Evolutionary conservation across 37 sponge, comb jelly and placozoan genomes (phyloP).

Genomic region (Aphrocallistes beatrix): DNA sequence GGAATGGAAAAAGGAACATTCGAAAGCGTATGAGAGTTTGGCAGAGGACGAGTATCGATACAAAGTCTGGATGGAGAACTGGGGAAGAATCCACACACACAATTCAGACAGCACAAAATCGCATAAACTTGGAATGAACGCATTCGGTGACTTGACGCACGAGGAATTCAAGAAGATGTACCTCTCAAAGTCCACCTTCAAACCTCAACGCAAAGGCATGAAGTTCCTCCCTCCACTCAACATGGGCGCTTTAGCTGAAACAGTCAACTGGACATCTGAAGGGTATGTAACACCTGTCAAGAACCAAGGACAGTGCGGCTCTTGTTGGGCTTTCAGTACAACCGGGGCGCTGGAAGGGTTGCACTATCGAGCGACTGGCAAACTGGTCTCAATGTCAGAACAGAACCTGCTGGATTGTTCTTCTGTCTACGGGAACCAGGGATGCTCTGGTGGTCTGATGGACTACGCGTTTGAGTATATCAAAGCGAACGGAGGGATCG

Average conservation of each 20-base stretch:
- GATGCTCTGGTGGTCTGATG: conserved; percentile 75
- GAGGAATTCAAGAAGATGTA: neutral
- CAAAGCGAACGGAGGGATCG: conserved; percentile 50
- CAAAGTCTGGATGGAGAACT: neutral
- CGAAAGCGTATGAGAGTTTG: neutral
- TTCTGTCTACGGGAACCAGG: conserved; percentile 60
- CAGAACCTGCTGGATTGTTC: conserved; percentile 94
- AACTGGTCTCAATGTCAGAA: conserved; percentile 53
- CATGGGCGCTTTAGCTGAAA: neutral
- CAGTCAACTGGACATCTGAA: conserved; percentile 25
- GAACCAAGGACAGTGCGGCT: conserved; percentile 80
- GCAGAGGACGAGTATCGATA: neutral
- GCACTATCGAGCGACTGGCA: conserved; percentile 32
- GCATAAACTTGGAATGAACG: conserved; percentile 4
- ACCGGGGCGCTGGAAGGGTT: conserved; percentile 66
- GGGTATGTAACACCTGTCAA: conserved; percentile 44
- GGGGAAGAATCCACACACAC: neutral
- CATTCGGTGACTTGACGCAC: neutral
- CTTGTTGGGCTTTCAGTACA: conserved; percentile 78
- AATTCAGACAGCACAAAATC: neutral
- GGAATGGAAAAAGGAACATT: neutral
- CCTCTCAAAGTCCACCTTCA: neutral
- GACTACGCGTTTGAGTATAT: conserved; percentile 70
- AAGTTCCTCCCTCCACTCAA: neutral
- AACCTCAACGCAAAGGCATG: neutral